Conservation (phyloP, 2,113 vertebrate species). For the Eclectus roratus region DNA sequence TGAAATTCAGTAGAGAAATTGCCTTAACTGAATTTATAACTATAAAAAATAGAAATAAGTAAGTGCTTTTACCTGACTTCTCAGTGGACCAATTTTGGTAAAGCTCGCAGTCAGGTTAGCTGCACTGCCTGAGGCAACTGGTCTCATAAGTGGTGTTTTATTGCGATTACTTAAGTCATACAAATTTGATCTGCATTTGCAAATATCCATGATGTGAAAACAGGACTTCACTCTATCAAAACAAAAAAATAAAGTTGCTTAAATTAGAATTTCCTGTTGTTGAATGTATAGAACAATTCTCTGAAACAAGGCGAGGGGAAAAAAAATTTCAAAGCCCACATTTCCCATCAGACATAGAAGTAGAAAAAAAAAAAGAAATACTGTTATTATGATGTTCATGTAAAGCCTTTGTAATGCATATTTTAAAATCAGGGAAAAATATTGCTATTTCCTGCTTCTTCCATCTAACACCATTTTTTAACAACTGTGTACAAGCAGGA, state of each 20-base stretch:
- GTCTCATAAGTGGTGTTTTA: conserved; percentile 88
- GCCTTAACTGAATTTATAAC: neutral
- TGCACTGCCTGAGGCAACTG: conserved; percentile 79
- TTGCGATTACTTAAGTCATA: conserved; percentile 87
- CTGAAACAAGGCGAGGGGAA: neutral
- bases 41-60: neutral
- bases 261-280: neutral
- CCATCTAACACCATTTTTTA: neutral
- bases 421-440: neutral
- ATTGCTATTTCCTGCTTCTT: neutral
- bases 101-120: conserved; percentile 85
- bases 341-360: neutral
- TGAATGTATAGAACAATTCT: neutral
- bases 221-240: conserved; percentile 90
- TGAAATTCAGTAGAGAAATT: neutral
- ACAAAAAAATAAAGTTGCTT: conserved; percentile 7
- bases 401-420: neutral
- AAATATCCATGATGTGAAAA: conserved; percentile 98
- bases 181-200: conserved; percentile 84
- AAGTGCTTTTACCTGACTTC: conserved; percentile 84
- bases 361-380: neutral
- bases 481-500: neutral
- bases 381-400: neutral
- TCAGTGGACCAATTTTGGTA: conserved; percentile 87
- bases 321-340: neutral